These are phyloP conservation scores for Volucella inanis DNA, from an alignment of 2,888 invertebrate genomes.

Conservation along the genomic window DNA sequence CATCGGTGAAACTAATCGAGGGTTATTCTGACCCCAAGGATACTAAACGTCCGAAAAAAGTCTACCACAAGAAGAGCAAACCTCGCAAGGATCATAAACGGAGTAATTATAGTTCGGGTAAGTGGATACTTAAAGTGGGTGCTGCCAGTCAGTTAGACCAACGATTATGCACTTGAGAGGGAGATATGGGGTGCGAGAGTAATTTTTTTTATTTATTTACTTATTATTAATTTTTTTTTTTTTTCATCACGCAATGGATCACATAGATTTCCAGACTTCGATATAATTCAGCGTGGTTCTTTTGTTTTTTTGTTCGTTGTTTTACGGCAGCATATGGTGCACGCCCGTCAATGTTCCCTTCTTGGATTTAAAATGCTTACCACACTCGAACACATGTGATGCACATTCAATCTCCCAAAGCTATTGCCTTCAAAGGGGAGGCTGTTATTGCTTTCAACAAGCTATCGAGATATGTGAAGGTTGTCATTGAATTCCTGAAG, in stretches of 20 bases:
- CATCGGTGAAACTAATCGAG: constrained; percentile 82
- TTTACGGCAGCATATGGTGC: constrained; percentile 52
- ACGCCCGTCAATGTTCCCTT: constrained; percentile 42
- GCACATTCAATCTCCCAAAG: constrained; percentile 45
- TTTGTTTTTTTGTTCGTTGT: constrained; percentile 34
- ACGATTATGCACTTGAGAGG: constrained; percentile 50
- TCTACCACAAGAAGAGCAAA: constrained; percentile 82
- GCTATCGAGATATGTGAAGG: constrained; percentile 18
- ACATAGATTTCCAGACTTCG: constrained; percentile 22
- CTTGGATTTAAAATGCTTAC: constrained; percentile 73
- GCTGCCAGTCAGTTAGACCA: constrained; percentile 76
- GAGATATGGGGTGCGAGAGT: constrained; percentile 8
- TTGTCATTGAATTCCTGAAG: constrained; percentile 46
- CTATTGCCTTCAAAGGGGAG: constrained; percentile 29
- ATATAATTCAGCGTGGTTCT: constrained; percentile 24
- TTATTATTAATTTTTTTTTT: constrained; percentile 23
- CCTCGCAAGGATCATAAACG: constrained; percentile 79
- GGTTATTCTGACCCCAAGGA: constrained; percentile 83
- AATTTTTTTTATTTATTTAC: constrained; percentile 20
- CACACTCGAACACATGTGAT: constrained; percentile 67
- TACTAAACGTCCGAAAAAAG: constrained; percentile 82
- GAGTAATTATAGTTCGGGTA: constrained; percentile 82
- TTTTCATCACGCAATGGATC: constrained; percentile 61
- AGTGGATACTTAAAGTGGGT: constrained; percentile 76
- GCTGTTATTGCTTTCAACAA: constrained; percentile 70